Evolutionary conservation across 2,113 vertebrate species (phyloP), one percentile per base, ranked within the genome.

Genomic region (Chiloscyllium plagiosum): DNA sequence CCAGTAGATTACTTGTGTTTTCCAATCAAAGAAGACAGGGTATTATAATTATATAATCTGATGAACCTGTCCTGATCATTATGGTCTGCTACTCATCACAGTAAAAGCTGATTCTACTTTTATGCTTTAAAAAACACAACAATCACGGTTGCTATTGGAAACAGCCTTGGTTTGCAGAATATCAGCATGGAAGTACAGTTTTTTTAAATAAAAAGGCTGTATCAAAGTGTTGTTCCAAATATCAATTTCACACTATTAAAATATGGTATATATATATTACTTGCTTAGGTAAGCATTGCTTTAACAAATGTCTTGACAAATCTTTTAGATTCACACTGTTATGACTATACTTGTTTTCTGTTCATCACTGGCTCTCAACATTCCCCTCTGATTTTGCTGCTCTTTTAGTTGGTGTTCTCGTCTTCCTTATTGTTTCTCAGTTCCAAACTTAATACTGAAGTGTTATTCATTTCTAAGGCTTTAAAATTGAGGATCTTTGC

Each of bases 141-240:
- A 83, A 83, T 37, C 33, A 65, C 61, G 7, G 89, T 93, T 93
- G 89, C 89, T 66, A 93, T 33, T 93, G 61, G 89, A 93, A 93
- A 93, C 89, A 37, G n/a, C 65, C 89, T 65, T 66, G 61, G 61
- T n/a, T 37, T 93, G 66, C 89, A 66, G 8, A 22, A 66, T 61
- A 56, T 17, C 56, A 76, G 17, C 26, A 95, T 50, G 56, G 0
- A 33, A 95, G 50, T 95, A 42, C 56, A 33, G 56, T 78, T 78
- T 33, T 52, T 50, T 61, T 78, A 17, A 22, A 1, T 17, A n/a
- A 92, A 66, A 66, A 65, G 89, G 6, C 26, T 61, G 52, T n/a
- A 5, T 92, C 56, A 93, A 0, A 42, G 17, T 65, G 33, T 93
- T 17, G 1, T 17, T 93, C 89, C 61, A 37, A 66, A 65, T 37